Conservation (phyloP, 2,113 vertebrate species). For the Labrus mixtus region DNA sequence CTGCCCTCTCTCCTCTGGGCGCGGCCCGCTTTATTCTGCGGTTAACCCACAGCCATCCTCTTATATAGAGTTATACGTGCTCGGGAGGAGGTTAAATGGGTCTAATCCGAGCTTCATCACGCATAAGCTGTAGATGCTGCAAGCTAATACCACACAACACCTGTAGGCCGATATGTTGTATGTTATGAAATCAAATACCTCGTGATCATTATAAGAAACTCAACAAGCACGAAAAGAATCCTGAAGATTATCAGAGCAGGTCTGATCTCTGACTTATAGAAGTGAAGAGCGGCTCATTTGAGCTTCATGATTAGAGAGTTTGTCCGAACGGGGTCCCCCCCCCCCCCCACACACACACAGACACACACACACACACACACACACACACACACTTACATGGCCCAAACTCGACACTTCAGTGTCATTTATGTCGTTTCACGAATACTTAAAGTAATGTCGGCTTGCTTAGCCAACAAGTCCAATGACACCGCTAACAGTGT, state of each 20-base stretch:
- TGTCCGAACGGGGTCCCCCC: neutral
- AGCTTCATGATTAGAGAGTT: neutral
- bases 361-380: too few species aligned
- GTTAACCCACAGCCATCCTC: constrained; percentile 33
- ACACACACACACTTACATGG: neutral
- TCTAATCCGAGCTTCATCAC: constrained; percentile 23
- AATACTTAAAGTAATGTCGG: constrained; percentile 23
- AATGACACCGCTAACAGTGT: neutral
- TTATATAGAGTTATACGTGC: constrained; percentile 31
- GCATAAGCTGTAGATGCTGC: neutral
- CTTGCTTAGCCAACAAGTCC: constrained; percentile 2
- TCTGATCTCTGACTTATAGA: neutral
- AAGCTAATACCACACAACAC: neutral
- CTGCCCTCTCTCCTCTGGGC: constrained; percentile 43
- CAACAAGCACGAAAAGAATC: neutral
- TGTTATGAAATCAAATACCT: constrained; percentile 14
- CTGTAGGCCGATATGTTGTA: neutral
- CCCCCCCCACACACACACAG: neutral
- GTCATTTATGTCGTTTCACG: constrained; percentile 29
- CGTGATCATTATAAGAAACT: neutral
- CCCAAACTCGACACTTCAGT: constrained; percentile 41
- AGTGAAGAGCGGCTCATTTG: neutral
- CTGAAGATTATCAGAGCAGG: neutral
- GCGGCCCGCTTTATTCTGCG: constrained; percentile 54
- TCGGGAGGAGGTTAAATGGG: constrained; percentile 35